Conservation (phyloP, 2,888 invertebrate species). For the Campaea margaritaria region DNA sequence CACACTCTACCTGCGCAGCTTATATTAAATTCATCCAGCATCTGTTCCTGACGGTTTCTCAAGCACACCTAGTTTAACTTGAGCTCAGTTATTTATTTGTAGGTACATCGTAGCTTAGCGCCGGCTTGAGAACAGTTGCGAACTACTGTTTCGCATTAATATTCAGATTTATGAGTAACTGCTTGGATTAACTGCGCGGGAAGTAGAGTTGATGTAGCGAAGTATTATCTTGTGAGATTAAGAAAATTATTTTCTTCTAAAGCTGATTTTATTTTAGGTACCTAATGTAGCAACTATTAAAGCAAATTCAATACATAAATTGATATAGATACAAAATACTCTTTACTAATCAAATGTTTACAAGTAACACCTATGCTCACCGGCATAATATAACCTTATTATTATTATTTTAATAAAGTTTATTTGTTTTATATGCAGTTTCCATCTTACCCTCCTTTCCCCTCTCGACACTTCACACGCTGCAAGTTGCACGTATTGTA, state of each 20-base stretch:
- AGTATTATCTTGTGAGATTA: background rate
- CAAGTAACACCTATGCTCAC: too few species aligned
- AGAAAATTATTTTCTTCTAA: background rate
- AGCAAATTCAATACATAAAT: too few species aligned
- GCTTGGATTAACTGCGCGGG: constrained; percentile 10
- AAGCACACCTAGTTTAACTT: constrained; percentile 32
- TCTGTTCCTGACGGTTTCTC: constrained; percentile 36
- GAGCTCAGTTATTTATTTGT: constrained; percentile 38
- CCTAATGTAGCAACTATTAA: too few species aligned
- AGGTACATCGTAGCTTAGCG: constrained; percentile 26
- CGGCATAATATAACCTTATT: too few species aligned
- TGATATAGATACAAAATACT: too few species aligned
- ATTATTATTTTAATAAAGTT: too few species aligned
- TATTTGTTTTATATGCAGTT: too few species aligned
- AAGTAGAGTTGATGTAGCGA: background rate
- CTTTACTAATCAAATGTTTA: too few species aligned
- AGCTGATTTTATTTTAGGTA: too few species aligned
- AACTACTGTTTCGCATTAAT: constrained; percentile 36
- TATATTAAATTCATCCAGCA: constrained; percentile 35
- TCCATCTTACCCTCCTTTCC: too few species aligned
- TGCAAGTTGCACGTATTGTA: too few species aligned
- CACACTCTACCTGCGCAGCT: constrained; percentile 20
- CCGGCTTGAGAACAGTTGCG: constrained; percentile 27
- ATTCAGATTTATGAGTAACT: constrained; percentile 37
- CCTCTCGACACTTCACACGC: too few species aligned